Conservation (phyloP, 2,888 invertebrate species). For the Globia sparganii region DNA sequence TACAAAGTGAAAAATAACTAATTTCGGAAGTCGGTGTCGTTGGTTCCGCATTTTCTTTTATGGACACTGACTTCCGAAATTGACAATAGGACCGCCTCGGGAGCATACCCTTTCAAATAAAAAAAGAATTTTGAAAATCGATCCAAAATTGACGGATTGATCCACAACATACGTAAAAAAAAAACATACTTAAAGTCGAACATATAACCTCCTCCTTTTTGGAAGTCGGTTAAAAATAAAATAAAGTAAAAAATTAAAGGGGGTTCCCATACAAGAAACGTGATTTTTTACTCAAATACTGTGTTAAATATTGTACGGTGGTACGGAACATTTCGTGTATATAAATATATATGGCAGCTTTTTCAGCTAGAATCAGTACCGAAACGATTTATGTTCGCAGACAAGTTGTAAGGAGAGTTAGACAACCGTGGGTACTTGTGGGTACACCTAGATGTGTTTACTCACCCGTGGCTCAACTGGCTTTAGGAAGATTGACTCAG, state of each 20-base stretch:
- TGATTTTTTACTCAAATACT: not conserved
- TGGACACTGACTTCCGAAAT: too few species aligned
- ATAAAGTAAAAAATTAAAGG: not conserved
- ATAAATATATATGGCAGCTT: not conserved
- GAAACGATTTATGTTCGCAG: constrained; percentile 55
- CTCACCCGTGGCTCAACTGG: constrained; percentile 71
- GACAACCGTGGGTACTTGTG: constrained; percentile 50
- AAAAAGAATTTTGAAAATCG: too few species aligned
- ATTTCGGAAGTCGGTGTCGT: too few species aligned
- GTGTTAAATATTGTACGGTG: not conserved
- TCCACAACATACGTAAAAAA: too few species aligned
- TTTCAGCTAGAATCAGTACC: constrained; percentile 45
- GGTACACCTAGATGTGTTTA: constrained; percentile 68
- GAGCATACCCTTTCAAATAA: too few species aligned
- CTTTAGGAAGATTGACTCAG: constrained; percentile 68
- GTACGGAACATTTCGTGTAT: not conserved
- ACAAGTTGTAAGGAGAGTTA: constrained; percentile 49
- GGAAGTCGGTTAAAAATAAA: too few species aligned
- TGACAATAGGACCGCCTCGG: too few species aligned
- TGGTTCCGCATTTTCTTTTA: too few species aligned
- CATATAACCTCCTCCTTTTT: too few species aligned
- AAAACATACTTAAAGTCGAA: too few species aligned
- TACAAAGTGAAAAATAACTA: too few species aligned
- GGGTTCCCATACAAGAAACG: not conserved
- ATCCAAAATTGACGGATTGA: too few species aligned